Evolutionary conservation across 2,888 invertebrate genomes (phyloP), one percentile per base, ranked within the genome.

Genomic region (Tipula confusa): DNA sequence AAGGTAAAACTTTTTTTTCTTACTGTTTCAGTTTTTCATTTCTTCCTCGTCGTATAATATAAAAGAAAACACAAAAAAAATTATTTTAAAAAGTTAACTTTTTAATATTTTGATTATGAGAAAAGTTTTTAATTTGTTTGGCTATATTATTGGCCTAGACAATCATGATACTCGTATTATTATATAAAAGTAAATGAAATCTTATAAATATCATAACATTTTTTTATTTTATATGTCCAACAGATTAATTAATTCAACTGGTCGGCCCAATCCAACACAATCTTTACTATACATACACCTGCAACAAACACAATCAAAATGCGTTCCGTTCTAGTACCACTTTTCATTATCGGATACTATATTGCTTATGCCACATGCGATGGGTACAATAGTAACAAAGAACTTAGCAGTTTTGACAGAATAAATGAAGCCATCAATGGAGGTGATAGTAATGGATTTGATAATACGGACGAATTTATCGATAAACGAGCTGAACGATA

Each of bases 401-500:
- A 36, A 13, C 13, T 82, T 18, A 31, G 82, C 24, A 82, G 33
- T 82, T 24, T 36, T 5, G 24, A 36, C 13, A 36, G 33, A 82
- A 82, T 82, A 82, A 82, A 82, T 13, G 82, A 80, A 5, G 31
- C 15, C 7, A 80, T 80, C 9, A 80, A 31, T 80, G 28, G 9
- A 4, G 83, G 48, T 64, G 87, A 85, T 82, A 82, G 79, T 33
- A 84, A 84, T 33, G 82, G 24, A 43, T 2, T 33, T 4, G 79
- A 83, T 24, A 33, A 33, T 36, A 5, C 18, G 6, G 80, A 79
- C 5, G 79, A 84, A 29, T 24, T 64, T 79, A 36, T 82, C 28
- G 88, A 89, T 64, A 93, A 94, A 88, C 91, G 93, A 84, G 48
- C 29, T 43, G 92, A 92, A 29, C 92, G 92, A 0, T 94, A 93